Percentiles rank a stretch among this genome's conserved stretches.
Conservation (phyloP, 2,113 vertebrate species). For the Erythrolamprus reginae region DNA sequence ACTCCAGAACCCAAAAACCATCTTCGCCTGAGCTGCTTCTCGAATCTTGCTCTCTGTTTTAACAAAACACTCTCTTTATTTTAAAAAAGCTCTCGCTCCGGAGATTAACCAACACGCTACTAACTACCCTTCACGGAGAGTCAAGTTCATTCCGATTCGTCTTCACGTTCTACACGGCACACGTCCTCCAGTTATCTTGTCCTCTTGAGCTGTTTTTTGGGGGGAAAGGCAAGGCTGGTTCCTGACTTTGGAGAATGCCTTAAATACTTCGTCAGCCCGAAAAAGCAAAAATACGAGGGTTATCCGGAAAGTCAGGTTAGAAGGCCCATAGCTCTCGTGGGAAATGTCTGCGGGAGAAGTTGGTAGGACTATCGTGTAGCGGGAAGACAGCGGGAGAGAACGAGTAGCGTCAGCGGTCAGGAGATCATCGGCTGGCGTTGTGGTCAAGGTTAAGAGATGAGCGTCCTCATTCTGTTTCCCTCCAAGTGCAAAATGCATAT, state of each 20-base stretch:
- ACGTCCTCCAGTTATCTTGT: rapidly evolving
- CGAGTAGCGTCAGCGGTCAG: no score
- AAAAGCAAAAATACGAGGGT: conserved; percentile 5
- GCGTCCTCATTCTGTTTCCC: no score
- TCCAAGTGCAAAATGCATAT: no score
- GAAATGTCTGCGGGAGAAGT: no score
- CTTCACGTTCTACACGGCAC: neutral
- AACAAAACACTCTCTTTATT: conserved; percentile 41
- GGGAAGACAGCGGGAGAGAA: no score
- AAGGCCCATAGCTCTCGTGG: no score
- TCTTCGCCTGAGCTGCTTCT: conserved; percentile 25
- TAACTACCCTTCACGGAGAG: conserved; percentile 30
- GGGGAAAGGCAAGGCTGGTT: conserved; percentile 30
- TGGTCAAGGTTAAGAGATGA: no score
- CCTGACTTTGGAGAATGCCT: conserved; percentile 10
- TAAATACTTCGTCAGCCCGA: neutral
- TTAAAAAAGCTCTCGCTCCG: conserved; percentile 31
- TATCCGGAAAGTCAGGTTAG: no score
- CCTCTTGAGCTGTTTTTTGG: conserved; percentile 4
- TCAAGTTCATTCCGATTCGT: conserved; percentile 16
- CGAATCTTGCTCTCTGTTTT: conserved; percentile 26
- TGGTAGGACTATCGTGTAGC: no score
- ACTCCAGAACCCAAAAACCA: conserved; percentile 5
- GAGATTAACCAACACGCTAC: neutral
- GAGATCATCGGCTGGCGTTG: no score